Evolutionary conservation across 2,113 vertebrate genomes (phyloP).

Genomic region (Calyptomena viridis): DNA sequence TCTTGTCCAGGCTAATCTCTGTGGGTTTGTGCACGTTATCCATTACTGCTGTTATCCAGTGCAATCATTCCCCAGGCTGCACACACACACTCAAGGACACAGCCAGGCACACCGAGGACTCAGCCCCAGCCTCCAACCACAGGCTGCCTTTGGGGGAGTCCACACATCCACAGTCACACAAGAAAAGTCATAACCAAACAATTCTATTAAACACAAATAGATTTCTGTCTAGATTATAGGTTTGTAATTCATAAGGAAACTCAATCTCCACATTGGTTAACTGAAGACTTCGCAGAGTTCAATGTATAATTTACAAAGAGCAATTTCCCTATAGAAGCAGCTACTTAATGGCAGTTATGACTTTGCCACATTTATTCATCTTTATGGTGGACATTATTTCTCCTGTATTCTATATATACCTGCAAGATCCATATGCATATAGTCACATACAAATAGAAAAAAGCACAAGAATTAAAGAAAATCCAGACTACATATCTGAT

Average conservation of each 20-base stretch:
- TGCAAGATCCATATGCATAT: background rate
- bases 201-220: background rate
- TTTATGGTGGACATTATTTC: background rate
- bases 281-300: background rate
- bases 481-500: background rate
- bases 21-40: background rate
- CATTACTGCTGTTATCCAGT: background rate
- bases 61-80: background rate
- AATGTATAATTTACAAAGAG: background rate
- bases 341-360: background rate
- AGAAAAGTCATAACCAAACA: background rate
- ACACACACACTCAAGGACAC: rapidly evolving
- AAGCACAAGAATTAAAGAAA: background rate
- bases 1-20: background rate
- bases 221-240: background rate
- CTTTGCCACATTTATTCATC: background rate
- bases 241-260: background rate
- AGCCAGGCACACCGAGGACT: rapidly evolving
- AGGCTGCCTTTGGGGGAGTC: rapidly evolving
- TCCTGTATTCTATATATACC: rapidly evolving
- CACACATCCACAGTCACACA: rapidly evolving
- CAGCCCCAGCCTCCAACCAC: background rate
- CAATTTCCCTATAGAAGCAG: background rate
- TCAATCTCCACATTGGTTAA: background rate
- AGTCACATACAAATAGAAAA: background rate